Base-by-base conservation (phyloP, 2,888 invertebrate genomes). In the Athetis lepigone region DNA sequence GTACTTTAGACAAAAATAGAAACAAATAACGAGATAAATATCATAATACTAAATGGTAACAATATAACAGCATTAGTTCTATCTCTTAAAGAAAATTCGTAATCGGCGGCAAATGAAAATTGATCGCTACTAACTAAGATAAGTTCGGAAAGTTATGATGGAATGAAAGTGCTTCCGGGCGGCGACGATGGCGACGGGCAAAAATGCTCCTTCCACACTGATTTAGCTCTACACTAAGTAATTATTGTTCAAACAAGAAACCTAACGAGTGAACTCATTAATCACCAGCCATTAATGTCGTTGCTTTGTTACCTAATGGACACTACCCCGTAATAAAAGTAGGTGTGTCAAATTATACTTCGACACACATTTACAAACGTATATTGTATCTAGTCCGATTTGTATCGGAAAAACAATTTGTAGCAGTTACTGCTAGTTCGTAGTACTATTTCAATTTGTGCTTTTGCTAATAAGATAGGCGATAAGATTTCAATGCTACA, bases 81-180 rank as follows among this genome's bases (percentile, higher is more conserved):
- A 81, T 87, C 86, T 86, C 87, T 85, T 88, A 81, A 85, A 88
- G 85, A 86, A 89, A 86, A 85, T 86, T 84, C 85, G 86, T 92
- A 90, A 93, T 92, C 87, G 88, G 84, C 83, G 83, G 88, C 87
- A 89, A 94, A 94, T 93, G 92, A 93, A 92, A 94, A 94, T 93
- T 94, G 94, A 94, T 94, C 89, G 88, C 85, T 86, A 79, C 89
- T 91, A 91, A 93, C 92, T 90, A 92, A 91, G 92, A 93, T 92
- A 93, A 93, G 91, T 94, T 93, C 88, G 83, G 82, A 86, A 93
- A 93, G 91, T 93, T 93, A 90, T 90, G 91, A 91, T 86, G 88
- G 89, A 88, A 88, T 85, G 87, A 76, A 88, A 91, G 90, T 88
- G 89, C 85, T 88, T 85, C 83, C 83, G 77, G 67, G 81, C 82